Evolutionary conservation across 2,888 invertebrate species (phyloP).

Genomic region (Atethmia centrago): DNA sequence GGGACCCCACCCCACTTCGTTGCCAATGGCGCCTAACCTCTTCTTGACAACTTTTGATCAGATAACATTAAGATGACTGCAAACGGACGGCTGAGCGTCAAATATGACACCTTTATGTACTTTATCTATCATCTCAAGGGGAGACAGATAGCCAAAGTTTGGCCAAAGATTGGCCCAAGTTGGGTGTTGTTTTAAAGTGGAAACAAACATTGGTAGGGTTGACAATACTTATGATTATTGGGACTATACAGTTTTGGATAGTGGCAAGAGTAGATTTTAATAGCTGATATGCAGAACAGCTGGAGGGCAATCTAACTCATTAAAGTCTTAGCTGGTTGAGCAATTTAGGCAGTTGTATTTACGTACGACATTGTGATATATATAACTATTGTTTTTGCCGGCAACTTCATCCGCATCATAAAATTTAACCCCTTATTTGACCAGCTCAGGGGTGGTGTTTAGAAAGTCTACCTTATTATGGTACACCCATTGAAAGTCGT

Average conservation of each 20-base stretch:
- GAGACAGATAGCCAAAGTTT: constrained; percentile 57
- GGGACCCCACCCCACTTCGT: constrained; percentile 38
- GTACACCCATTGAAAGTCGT: neutral
- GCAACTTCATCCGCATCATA: neutral
- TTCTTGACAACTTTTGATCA: constrained; percentile 86
- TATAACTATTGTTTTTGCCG: neutral
- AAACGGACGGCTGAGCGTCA: constrained; percentile 76
- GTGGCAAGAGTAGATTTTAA: constrained; percentile 23
- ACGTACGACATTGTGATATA: neutral
- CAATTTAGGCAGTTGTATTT: neutral
- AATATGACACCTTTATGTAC: constrained; percentile 72
- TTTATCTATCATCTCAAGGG: constrained; percentile 69
- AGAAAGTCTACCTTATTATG: neutral
- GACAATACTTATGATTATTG: constrained; percentile 28
- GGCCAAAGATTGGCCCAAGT: constrained; percentile 42
- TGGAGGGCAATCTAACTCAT: constrained; percentile 18
- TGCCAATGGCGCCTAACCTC: constrained; percentile 63
- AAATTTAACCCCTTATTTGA: neutral
- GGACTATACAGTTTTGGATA: neutral
- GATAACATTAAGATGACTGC: constrained; percentile 79
- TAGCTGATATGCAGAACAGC: constrained; percentile 32
- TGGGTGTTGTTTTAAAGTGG: constrained; percentile 51
- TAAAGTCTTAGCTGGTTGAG: neutral
- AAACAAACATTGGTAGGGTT: constrained; percentile 51
- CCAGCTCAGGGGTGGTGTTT: neutral